phyloP scores from a whole-genome alignment of 2,797 vertebrate species.

The Pantherophis alleghaniensis region DNA sequence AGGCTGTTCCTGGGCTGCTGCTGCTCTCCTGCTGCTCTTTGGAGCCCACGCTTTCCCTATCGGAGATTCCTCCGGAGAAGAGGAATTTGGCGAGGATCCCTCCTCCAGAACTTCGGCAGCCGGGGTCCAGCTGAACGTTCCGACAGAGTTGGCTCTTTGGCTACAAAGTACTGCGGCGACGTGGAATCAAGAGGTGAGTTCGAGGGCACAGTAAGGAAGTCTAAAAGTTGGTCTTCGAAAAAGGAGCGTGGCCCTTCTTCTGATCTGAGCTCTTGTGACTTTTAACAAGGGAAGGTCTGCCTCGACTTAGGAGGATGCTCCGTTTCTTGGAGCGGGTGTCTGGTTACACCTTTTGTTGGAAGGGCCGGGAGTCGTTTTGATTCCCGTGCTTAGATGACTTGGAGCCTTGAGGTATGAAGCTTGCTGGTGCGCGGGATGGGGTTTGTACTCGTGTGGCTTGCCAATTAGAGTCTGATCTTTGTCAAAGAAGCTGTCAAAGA shows the following conservation, averaged over 20 bases:
- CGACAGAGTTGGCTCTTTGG: constrained; percentile 28
- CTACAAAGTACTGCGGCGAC: constrained; percentile 34
- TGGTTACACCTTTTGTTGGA: background rate
- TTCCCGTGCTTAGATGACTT: background rate
- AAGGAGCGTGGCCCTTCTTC: background rate
- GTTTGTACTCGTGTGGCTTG: background rate
- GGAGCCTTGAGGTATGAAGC: background rate
- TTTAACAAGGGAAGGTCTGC: background rate
- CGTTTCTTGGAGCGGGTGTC: background rate
- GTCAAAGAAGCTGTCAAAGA: background rate
- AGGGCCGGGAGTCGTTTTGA: background rate
- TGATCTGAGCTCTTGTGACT: too few relatives aligned
- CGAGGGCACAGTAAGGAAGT: too few relatives aligned
- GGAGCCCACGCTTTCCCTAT: constrained; percentile 46
- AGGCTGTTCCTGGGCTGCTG: constrained; percentile 31
- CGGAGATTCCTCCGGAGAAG: constrained; percentile 42
- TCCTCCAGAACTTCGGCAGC: background rate
- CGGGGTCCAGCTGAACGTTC: background rate
- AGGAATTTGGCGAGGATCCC: constrained; percentile 14
- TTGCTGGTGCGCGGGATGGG: background rate
- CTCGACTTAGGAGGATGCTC: background rate
- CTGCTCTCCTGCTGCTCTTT: constrained; percentile 42
- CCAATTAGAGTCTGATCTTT: background rate
- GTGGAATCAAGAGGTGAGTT: constrained; percentile 68
- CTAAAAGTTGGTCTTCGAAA: too few relatives aligned